Conservation (phyloP, 2,113 vertebrate species). For the Gymnogyps californianus region DNA sequence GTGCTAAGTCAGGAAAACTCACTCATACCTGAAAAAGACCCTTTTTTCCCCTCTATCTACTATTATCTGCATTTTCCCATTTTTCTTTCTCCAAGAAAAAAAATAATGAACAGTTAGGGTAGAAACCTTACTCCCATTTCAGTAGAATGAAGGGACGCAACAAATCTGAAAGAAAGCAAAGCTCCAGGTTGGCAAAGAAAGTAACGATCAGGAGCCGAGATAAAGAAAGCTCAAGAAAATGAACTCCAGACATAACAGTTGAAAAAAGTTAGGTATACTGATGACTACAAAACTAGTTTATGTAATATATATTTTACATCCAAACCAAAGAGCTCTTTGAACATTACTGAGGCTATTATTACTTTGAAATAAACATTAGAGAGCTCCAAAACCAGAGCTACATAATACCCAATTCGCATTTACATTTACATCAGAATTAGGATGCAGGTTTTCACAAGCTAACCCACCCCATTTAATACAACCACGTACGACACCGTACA, state of each 20-base stretch:
- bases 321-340: slow-evolving; percentile 50
- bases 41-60: rapidly evolving
- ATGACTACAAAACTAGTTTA: slow-evolving; percentile 8
- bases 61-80: neutral
- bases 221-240: slow-evolving; percentile 45
- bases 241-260: neutral
- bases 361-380: slow-evolving; percentile 51
- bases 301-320: slow-evolving; percentile 14
- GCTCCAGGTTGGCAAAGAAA: slow-evolving; percentile 24
- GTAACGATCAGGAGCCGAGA: slow-evolving; percentile 20
- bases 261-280: neutral
- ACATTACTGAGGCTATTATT: slow-evolving; percentile 31
- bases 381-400: slow-evolving; percentile 17
- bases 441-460: neutral
- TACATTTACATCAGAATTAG: slow-evolving; percentile 5
- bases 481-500: neutral
- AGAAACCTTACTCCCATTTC: neutral
- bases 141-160: slow-evolving; percentile 5
- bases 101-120: neutral
- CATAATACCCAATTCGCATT: neutral
- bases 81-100: neutral
- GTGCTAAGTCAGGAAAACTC: slow-evolving; percentile 27
- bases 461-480: neutral
- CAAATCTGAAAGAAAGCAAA: slow-evolving; percentile 22
- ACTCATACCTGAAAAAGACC: neutral